Percentiles rank a stretch among this genome's conserved stretches.
These are phyloP conservation scores for Saccopteryx leptura DNA, from an alignment of 2,113 vertebrate genomes.

Conservation along the genomic window DNA sequence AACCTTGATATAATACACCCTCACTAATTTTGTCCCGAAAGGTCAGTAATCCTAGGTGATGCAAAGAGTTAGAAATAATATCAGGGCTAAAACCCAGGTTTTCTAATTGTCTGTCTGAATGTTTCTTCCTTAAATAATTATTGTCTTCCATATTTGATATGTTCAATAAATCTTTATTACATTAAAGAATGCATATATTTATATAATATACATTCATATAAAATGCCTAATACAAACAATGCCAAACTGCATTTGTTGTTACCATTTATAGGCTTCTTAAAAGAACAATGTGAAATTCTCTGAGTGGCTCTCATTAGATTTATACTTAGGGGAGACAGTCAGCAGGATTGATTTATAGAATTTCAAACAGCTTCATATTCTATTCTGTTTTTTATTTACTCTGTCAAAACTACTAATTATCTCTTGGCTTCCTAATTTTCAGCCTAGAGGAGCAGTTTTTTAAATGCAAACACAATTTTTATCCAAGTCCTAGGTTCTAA, in stretches of 20 bases:
- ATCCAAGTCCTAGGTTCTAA: constrained; percentile 13
- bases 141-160: neutral
- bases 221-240: neutral
- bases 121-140: neutral
- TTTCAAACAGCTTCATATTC: constrained; percentile 9
- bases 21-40: neutral
- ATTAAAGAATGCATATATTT: constrained; percentile 23
- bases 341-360: constrained; percentile 38
- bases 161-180: neutral
- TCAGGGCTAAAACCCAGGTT: neutral
- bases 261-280: neutral
- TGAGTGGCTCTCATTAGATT: neutral
- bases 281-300: neutral
- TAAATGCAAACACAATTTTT: constrained; percentile 49
- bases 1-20: neutral
- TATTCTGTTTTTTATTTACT: constrained; percentile 42
- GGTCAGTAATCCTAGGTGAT: neutral
- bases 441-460: neutral
- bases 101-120: neutral
- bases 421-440: constrained; percentile 54
- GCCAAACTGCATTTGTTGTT: constrained; percentile 1
- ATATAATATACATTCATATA: neutral
- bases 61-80: neutral
- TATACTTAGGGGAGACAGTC: constrained; percentile 22
- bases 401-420: constrained; percentile 52